These are phyloP conservation scores for Sebastes flavidus DNA, from an alignment of 2,797 vertebrate species.

Conservation along the genomic window DNA sequence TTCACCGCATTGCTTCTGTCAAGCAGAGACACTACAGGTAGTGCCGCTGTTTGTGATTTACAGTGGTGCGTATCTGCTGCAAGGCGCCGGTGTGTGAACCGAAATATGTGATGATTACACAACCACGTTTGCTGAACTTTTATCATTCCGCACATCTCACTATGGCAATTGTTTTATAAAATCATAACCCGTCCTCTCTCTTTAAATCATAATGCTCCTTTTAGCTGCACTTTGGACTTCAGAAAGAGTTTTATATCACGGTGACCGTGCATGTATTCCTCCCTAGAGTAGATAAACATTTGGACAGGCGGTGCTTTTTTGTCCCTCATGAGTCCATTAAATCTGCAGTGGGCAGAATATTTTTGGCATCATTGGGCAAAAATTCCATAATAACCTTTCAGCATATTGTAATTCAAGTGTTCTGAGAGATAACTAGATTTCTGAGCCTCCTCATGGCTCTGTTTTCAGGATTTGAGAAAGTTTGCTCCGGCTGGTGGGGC, in stretches of 20 bases:
- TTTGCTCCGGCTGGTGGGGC: not conserved
- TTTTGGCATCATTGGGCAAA: not conserved
- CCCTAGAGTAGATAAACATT: not conserved
- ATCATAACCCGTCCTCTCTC: not conserved
- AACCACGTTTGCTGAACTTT: not conserved
- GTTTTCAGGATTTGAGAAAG: not conserved
- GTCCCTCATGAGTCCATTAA: constrained; percentile 12
- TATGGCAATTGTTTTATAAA: not conserved
- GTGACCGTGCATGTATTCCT: constrained; percentile 8
- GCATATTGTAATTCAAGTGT: not conserved
- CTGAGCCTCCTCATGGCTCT: no score
- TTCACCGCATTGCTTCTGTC: constrained; percentile 3
- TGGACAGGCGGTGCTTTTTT: not conserved
- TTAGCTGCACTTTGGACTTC: constrained; percentile 19
- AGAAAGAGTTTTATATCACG: not conserved
- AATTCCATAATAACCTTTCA: not conserved
- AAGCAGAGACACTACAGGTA: constrained; percentile 4
- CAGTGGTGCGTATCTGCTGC: constrained; percentile 8
- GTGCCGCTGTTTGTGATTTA: constrained; percentile 1
- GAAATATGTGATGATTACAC: constrained; percentile 16
- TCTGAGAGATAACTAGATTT: not conserved
- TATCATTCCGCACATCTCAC: not conserved
- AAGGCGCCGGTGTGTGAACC: not conserved
- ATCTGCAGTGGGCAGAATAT: not conserved
- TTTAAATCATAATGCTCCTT: constrained; percentile 14